Evolutionary conservation across 2,113 vertebrate genomes (phyloP).

Genomic region (Calypte anna): DNA sequence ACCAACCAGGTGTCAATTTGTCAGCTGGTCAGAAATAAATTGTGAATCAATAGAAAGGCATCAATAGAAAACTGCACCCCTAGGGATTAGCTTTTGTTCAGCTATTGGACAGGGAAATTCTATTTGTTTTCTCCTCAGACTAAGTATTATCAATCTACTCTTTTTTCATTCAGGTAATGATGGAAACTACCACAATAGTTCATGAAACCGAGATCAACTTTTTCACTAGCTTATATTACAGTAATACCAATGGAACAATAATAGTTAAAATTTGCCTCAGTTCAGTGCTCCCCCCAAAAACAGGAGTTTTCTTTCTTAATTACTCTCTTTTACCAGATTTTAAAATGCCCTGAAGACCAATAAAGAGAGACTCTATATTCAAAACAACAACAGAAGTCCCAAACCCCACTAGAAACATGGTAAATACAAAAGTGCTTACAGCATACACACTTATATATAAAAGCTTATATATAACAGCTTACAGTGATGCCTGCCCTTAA

Average conservation of each 20-base stretch:
- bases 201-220: neutral
- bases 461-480: neutral
- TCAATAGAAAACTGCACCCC: neutral
- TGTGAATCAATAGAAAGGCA: neutral
- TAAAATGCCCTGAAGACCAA: conserved; percentile 28
- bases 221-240: neutral
- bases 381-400: neutral
- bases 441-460: neutral
- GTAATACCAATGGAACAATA: conserved; percentile 12
- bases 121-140: neutral
- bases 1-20: neutral
- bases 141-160: neutral
- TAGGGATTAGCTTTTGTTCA: neutral
- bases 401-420: neutral
- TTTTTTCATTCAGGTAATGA: neutral
- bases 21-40: neutral
- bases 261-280: conserved; percentile 23
- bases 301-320: neutral
- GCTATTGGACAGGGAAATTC: neutral
- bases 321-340: conserved; percentile 3
- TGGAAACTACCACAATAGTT: neutral
- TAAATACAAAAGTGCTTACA: neutral
- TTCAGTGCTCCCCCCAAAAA: conserved; percentile 2
- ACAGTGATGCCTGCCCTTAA: neutral
- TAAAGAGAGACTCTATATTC: neutral